These are phyloP conservation scores for Picus viridis DNA, from an alignment of 2,797 vertebrate species.

Conservation along the genomic window DNA sequence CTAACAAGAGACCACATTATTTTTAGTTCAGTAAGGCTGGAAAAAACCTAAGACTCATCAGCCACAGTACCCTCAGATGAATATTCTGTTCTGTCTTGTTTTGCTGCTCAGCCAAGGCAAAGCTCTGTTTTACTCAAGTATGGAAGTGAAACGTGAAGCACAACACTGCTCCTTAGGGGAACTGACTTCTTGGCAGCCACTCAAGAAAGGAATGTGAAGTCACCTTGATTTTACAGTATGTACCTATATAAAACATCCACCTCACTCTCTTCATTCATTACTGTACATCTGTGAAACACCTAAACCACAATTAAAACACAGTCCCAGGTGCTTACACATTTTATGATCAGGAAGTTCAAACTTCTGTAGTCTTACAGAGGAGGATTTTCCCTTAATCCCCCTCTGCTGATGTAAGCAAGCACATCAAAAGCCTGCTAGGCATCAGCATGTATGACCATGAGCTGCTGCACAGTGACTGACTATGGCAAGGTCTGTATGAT, in stretches of 20 bases:
- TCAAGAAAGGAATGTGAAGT: not conserved
- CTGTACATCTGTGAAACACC: conserved; percentile 10
- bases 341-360: conserved; percentile 30
- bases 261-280: conserved; percentile 51
- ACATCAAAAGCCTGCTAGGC: conserved; percentile 8
- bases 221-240: conserved; percentile 48
- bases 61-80: conserved; percentile 26
- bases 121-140: conserved; percentile 15
- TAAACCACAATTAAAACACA: conserved; percentile 48
- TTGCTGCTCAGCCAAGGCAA: conserved; percentile 36
- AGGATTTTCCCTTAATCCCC: conserved; percentile 58
- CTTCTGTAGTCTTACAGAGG: conserved; percentile 6
- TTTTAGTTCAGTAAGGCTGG: conserved; percentile 42
- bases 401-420: conserved; percentile 21
- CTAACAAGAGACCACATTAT: conserved; percentile 12
- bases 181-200: not conserved
- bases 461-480: not conserved
- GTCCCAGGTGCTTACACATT: conserved; percentile 13
- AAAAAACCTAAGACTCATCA: not conserved
- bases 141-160: conserved; percentile 39
- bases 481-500: not conserved
- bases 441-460: conserved; percentile 2
- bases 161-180: conserved; percentile 33
- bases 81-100: conserved; percentile 40
- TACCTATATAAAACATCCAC: conserved; percentile 18